Evolutionary conservation across 2,113 vertebrate genomes (phyloP).

Genomic region (Poecile atricapillus): DNA sequence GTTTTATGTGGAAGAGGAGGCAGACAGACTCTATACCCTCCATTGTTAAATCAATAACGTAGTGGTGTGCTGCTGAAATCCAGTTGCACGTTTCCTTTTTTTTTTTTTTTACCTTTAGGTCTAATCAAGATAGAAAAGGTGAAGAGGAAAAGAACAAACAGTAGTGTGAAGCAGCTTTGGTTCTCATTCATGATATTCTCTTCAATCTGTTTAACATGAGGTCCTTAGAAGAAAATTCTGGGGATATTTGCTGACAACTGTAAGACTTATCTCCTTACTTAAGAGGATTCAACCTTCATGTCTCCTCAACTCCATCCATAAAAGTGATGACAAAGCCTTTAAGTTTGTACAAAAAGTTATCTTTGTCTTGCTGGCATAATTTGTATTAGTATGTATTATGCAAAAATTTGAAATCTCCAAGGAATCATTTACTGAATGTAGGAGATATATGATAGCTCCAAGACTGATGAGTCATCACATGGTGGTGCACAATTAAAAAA

Average conservation of each 20-base stretch:
- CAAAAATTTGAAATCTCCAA: not conserved
- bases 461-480: not conserved
- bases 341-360: not conserved
- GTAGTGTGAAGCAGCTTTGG: not conserved
- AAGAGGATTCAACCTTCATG: not conserved
- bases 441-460: not conserved
- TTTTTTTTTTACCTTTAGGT: not conserved
- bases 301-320: not conserved
- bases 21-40: not conserved
- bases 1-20: conserved; percentile 6
- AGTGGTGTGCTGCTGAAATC: not conserved
- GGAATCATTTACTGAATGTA: not conserved
- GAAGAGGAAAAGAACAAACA: not conserved
- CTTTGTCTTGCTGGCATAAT: not conserved
- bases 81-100: accelerated
- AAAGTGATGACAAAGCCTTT: not conserved
- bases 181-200: not conserved
- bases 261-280: not conserved
- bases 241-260: not conserved
- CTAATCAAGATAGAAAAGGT: conserved; percentile 15
- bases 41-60: not conserved
- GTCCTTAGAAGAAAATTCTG: not conserved
- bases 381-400: not conserved
- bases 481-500: not conserved
- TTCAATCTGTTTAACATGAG: not conserved